Base-by-base conservation (phyloP, 1,140 invertebrate species). In the Ceratina australensis region DNA sequence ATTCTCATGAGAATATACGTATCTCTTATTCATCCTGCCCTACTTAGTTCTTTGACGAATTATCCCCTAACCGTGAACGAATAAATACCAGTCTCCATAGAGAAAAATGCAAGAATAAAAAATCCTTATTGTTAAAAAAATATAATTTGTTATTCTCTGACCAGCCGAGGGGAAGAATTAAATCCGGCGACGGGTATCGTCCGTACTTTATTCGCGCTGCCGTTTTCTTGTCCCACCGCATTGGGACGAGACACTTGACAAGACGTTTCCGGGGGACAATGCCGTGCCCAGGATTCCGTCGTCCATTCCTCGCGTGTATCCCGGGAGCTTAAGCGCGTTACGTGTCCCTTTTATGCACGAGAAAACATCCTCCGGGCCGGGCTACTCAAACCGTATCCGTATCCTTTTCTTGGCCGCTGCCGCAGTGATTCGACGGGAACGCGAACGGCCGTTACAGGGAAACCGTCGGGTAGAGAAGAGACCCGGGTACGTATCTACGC, bases 281-380 rank as follows among this genome's bases (percentile, higher is more conserved):
- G 26, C 33, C 33, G 20, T 2, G 50, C 7, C 28, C 33, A 42
- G 59, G 49, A 72, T 72, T 52, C 22, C n/a, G 64, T 10, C 26
- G 13, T 28, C 24, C 64, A 57, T 75, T 59, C 56, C 33, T 42
- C 28, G 28, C 15, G 49, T 18, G 49, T 33, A 49, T 56, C 50
- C 52, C 57, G 24, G 5, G 22, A n/a, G 68, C 59, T 72, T 78
- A 72, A 72, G 50, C 75, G 68, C 42, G 76, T 78, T 63, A 63
- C 74, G 47, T 71, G 74, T 77, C 49, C 50, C 60, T 59, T 65
- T 72, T 56, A 15, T 59, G 68, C 67, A 47, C 28, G 24, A 28
- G 28, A 65, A 72, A 72, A 78, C 68, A 72, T 72, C 50, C 57
- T 26, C 12, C 13, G 3, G 20, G 20, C 26, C 22, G 33, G 33